These are phyloP conservation scores for Myotis daubentonii DNA, from an alignment of 2,797 vertebrate species.

Conservation along the genomic window DNA sequence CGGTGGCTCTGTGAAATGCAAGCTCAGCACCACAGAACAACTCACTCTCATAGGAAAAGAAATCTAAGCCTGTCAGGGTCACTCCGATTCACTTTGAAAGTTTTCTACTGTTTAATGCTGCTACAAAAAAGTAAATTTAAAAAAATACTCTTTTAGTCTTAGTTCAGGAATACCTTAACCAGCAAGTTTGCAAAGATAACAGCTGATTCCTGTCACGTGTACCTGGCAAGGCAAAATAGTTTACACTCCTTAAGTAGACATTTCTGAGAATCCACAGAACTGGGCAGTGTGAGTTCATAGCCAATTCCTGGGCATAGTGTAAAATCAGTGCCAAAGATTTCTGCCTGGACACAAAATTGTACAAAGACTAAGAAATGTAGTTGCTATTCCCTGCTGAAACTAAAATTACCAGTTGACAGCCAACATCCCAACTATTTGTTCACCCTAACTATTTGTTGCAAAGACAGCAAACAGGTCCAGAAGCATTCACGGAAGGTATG, in stretches of 20 bases:
- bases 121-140: neutral
- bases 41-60: neutral
- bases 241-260: conserved; percentile 67
- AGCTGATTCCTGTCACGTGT: conserved; percentile 40
- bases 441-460: too few relatives aligned
- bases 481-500: neutral
- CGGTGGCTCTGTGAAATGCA: neutral
- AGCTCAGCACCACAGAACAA: neutral
- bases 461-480: neutral
- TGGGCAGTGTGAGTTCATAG: conserved; percentile 22
- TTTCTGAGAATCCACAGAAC: conserved; percentile 67
- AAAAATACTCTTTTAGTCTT: conserved; percentile 58
- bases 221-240: conserved; percentile 68
- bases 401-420: conserved; percentile 8
- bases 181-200: conserved; percentile 66
- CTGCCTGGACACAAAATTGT: conserved; percentile 43
- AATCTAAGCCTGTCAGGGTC: neutral
- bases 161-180: conserved; percentile 45
- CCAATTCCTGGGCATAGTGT: conserved; percentile 37
- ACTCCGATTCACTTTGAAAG: neutral
- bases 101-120: neutral
- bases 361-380: conserved; percentile 46
- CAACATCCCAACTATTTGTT: neutral
- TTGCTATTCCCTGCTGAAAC: conserved; percentile 29
- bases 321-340: conserved; percentile 35